These are phyloP conservation scores for Pelagia noctiluca DNA, from an alignment of 30 jellyfish, hydroid and myxozoan genomes.

Conservation along the genomic window DNA sequence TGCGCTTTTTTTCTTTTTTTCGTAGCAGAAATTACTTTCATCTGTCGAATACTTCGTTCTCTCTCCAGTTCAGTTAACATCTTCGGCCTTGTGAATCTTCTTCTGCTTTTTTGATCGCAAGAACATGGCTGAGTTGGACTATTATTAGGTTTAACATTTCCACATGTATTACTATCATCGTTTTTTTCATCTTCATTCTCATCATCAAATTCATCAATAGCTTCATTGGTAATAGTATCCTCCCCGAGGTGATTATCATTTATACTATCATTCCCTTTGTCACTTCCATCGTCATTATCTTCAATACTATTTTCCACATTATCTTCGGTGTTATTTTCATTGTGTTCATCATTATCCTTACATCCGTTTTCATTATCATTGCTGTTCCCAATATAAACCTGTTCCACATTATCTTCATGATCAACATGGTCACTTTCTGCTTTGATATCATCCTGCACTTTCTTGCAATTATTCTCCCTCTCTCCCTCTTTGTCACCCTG, in stretches of 20 bases:
- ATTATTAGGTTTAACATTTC: too few species aligned
- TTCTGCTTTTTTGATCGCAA: neutral
- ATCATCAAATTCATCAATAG: conserved; percentile 14
- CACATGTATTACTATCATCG: neutral
- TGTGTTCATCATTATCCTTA: too few species aligned
- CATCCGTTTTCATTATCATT: too few species aligned
- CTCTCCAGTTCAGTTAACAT: too few species aligned
- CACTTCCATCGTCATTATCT: neutral
- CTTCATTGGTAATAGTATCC: neutral
- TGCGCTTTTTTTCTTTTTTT: too few species aligned
- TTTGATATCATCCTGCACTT: neutral
- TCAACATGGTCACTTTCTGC: neutral
- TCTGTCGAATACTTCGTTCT: neutral
- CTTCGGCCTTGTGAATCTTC: too few species aligned
- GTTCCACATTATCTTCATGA: neutral
- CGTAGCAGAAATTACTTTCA: neutral
- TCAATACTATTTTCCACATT: too few species aligned
- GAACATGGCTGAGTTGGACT: too few species aligned
- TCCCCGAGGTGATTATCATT: neutral
- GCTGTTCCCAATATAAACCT: neutral
- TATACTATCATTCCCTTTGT: neutral
- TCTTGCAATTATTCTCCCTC: neutral
- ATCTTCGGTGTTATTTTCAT: too few species aligned
- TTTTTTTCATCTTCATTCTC: neutral
- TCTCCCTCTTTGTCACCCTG: too few species aligned